A percentile compares a stretch with the other conserved stretches of the same genome.
These are phyloP conservation scores for Phenacoccus solenopsis DNA, from an alignment of 1,140 invertebrate species.

Conservation along the genomic window DNA sequence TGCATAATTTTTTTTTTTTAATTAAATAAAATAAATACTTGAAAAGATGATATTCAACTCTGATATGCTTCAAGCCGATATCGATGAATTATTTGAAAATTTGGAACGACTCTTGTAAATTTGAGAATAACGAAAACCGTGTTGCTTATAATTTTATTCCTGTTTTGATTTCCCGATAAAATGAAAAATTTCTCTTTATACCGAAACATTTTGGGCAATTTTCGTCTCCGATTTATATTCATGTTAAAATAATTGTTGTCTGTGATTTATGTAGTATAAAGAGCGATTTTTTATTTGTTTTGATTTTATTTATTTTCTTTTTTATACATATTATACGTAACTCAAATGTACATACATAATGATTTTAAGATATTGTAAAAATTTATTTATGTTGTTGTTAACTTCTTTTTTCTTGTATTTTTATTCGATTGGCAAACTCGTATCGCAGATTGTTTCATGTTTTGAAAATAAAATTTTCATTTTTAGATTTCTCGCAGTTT, in stretches of 20 bases:
- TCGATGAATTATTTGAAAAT: too few relatives aligned
- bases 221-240: not conserved
- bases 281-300: not conserved
- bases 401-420: not conserved
- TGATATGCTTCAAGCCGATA: too few relatives aligned
- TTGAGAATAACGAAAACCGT: too few relatives aligned
- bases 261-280: conserved; percentile 3
- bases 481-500: too few relatives aligned
- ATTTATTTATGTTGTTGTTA: not conserved
- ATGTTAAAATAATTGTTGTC: not conserved
- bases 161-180: too few relatives aligned
- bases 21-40: too few relatives aligned
- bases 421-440: not conserved
- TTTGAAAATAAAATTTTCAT: not conserved
- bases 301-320: not conserved
- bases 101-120: too few relatives aligned
- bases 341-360: not conserved
- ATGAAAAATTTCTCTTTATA: not conserved
- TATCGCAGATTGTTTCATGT: not conserved
- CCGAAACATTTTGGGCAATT: not conserved
- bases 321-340: not conserved
- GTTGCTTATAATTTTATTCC: too few relatives aligned
- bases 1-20: too few relatives aligned
- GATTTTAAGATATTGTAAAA: not conserved
- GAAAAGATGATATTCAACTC: too few relatives aligned